A percentile compares a stretch with the other conserved stretches of the same genome.
phyloP scores from a whole-genome alignment of 2,888 invertebrate genomes.

The Seladonia tumulorum region DNA sequence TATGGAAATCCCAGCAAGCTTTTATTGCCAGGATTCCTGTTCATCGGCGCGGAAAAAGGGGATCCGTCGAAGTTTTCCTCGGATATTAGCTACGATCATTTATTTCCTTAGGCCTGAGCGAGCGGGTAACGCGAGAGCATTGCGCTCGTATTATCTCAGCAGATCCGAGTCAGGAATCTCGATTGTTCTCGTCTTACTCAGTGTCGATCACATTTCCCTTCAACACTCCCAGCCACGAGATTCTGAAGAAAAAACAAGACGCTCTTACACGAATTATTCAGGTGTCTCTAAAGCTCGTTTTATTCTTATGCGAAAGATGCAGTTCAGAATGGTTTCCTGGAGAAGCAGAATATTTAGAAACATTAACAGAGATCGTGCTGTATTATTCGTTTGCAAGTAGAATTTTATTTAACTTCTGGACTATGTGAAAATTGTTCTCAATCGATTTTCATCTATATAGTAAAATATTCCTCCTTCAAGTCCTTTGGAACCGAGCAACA shows the following conservation, averaged over 20 bases:
- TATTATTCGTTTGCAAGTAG: no score
- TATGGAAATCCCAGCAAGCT: neutral
- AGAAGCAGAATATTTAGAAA: no score
- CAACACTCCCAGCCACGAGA: neutral
- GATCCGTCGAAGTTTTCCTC: conserved; percentile 5
- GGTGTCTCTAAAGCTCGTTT: no score
- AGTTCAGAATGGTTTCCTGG: no score
- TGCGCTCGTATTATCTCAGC: neutral
- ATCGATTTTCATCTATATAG: no score
- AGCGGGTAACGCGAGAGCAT: neutral
- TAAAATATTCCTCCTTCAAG: neutral
- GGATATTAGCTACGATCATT: neutral
- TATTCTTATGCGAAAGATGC: no score
- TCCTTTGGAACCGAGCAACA: neutral
- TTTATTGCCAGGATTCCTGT: neutral
- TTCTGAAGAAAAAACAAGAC: neutral
- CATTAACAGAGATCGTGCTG: no score
- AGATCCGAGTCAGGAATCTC: neutral
- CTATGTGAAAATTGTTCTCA: no score
- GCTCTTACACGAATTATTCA: no score
- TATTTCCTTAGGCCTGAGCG: neutral
- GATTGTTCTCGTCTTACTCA: neutral
- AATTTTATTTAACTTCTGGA: no score
- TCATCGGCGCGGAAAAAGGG: neutral
- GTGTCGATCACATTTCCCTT: neutral